Evolutionary conservation across 2,888 invertebrate species (phyloP), one percentile per base, ranked within the genome.

Genomic region (Hypselothyrea guttata): DNA sequence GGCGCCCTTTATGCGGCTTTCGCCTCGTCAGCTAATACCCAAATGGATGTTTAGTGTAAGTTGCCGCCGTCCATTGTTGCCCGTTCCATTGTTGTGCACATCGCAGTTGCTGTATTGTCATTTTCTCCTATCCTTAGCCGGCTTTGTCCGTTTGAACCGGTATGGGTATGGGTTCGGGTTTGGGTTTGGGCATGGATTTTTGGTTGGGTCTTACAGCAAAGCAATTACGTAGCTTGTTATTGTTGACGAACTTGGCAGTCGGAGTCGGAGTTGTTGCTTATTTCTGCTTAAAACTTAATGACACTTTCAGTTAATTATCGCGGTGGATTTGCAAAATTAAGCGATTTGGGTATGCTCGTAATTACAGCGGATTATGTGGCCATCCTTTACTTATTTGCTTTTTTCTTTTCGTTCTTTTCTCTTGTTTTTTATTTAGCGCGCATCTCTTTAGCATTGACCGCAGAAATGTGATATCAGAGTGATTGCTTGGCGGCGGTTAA

Each of bases 1-100:
- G 54, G 78, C 72, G 72, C 83, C 69, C 79, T 79, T 72, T 78
- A 83, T 75, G 85, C 66, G 66, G 63, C 85, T 82, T 79, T 69
- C 75, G 85, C 83, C 46, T 64, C 62, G 75, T 49, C 75, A 64
- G 85, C 79, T 81, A 71, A 85, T 85, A 83, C 81, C 81, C 81
- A 85, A 85, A 83, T 81, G 81, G 76, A 76, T 81, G 79, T 85
- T 85, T 81, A 85, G 85, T 75, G 84, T 85, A 85, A 85, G 81
- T 83, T 73, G 69, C 30, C 38, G 13, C 22, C 22, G 5, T 22
- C 40, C 55, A 44, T 54, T 62, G 49, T 37, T 55, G 40, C 54
- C 40, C 41, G 27, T 38, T 28, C 44, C 52, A 45, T 59, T 65
- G 54, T 54, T 59, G 51, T 47, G 44, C 51, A 30, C 45, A 15